A percentile compares a stretch with the other conserved stretches of the same genome.
Evolutionary conservation across 2,113 vertebrate species (phyloP).

Genomic region (Telmatochromis brachygnathus): DNA sequence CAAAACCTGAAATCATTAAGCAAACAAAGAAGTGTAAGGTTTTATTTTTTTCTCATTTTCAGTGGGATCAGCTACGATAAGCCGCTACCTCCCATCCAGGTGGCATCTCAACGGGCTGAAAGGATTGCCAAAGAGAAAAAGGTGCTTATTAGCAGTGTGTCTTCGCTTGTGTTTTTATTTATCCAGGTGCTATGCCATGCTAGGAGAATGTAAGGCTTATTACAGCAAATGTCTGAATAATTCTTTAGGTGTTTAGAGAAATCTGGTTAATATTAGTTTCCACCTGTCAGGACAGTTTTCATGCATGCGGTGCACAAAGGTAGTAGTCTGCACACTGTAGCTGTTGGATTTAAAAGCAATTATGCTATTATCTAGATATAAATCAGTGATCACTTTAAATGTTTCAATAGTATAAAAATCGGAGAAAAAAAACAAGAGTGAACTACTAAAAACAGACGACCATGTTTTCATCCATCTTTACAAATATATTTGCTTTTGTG

Average conservation of each 20-base stretch:
- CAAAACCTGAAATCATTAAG: background rate
- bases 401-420: background rate
- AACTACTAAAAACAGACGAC: background rate
- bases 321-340: background rate
- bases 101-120: slow-evolving; percentile 86
- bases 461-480: background rate
- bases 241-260: background rate
- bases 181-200: background rate
- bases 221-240: background rate
- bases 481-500: background rate
- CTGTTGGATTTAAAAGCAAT: background rate
- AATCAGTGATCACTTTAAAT: background rate
- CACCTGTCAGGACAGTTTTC: background rate
- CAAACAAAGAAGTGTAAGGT: background rate
- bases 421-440: background rate
- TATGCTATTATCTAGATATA: background rate
- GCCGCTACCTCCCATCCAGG: slow-evolving; percentile 86
- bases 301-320: background rate
- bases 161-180: background rate
- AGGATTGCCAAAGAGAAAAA: slow-evolving; percentile 92
- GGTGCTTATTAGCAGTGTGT: slow-evolving; percentile 1
- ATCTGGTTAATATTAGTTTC: background rate
- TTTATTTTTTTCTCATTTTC: background rate
- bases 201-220: background rate
- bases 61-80: slow-evolving; percentile 92